A percentile compares a stretch with the other conserved stretches of the same genome.
Conservation (phyloP, 2,797 vertebrate species). For the Diplodus puntazzo region DNA sequence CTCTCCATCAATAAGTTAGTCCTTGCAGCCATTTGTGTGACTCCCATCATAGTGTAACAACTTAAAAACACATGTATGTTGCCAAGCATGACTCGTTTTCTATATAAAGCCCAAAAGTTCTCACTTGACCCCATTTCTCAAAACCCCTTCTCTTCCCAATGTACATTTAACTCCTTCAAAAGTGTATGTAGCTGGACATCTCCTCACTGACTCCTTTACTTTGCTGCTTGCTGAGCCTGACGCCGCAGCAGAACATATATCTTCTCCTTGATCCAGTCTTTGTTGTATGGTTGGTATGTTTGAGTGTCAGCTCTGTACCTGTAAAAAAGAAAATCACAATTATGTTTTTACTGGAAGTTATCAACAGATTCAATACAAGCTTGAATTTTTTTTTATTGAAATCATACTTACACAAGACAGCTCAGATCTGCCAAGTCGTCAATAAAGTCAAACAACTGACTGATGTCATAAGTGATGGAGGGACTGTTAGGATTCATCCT, state of each 20-base stretch:
- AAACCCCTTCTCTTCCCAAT: constrained; percentile 20
- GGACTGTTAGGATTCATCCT: constrained; percentile 99
- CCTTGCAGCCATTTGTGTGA: constrained; percentile 11
- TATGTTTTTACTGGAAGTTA: neutral
- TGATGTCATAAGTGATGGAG: constrained; percentile 99
- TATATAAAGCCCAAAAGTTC: constrained; percentile 38
- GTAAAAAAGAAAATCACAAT: neutral
- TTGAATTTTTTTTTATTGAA: neutral
- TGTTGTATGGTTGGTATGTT: constrained; percentile 98
- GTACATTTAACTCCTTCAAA: constrained; percentile 42
- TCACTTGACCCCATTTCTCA: constrained; percentile 21
- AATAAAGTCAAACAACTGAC: constrained; percentile 98
- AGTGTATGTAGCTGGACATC: constrained; percentile 48
- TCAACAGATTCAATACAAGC: neutral
- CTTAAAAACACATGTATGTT: constrained; percentile 34
- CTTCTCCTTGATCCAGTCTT: constrained; percentile 99
- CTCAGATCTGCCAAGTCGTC: constrained; percentile 98
- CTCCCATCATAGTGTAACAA: constrained; percentile 43
- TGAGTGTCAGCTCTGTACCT: constrained; percentile 99
- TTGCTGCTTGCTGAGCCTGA: constrained; percentile 97
- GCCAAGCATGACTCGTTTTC: constrained; percentile 10
- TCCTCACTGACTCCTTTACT: constrained; percentile 76
- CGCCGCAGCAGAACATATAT: constrained; percentile 96
- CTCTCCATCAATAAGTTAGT: constrained; percentile 24
- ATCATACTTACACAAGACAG: constrained; percentile 96